Evolutionary conservation across 2,797 vertebrate genomes (phyloP), one percentile per base, ranked within the genome.

Genomic region (Pipistrellus kuhlii): DNA sequence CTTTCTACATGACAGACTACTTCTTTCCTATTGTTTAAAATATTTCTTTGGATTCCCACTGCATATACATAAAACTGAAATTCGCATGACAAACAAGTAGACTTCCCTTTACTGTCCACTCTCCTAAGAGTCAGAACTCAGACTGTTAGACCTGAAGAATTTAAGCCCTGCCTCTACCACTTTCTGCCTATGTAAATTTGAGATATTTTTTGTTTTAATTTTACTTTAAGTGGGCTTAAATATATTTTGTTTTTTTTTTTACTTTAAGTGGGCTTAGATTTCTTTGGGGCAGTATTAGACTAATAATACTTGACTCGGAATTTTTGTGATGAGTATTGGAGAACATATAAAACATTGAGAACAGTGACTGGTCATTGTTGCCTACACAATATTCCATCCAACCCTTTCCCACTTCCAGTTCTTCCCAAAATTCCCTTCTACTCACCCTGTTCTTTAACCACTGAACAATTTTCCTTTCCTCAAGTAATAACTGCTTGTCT

Each of bases 131-230:
- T 64, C 66, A 89, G 30, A 81, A 59, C 15, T 85, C 0, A 66
- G 53, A 25, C 4, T 55, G 11, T 64, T 92, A 51, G 38, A 44
- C 11, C 18, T 86, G 44, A 90, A 84, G 48, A 93, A 84, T 77
- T 64, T 41, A 48, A 59, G 78, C 73, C 62, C 38, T 75, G 41
- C 44, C 51, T 76, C 71, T 95, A 23, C 35, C 35, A 88, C 69
- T 93, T 86, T 85, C 76, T 73, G 30, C 41, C 75, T 44, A 21
- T n/a, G 32, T 85, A 89, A 68, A 91, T 51, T 87, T 84, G 27
- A 44, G 27, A 57, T 46, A 44, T 23, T 59, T 92, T 59, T 73
- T 10, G 3, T 35, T 82, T 87, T 80, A 6, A 71, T 94, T 95
- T 71, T 94, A 87, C 8, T 2, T 75, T 85, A 72, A 1, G 9